Conservation (phyloP, 2,113 vertebrate genomes). For the Pygathrix nemaeus region DNA sequence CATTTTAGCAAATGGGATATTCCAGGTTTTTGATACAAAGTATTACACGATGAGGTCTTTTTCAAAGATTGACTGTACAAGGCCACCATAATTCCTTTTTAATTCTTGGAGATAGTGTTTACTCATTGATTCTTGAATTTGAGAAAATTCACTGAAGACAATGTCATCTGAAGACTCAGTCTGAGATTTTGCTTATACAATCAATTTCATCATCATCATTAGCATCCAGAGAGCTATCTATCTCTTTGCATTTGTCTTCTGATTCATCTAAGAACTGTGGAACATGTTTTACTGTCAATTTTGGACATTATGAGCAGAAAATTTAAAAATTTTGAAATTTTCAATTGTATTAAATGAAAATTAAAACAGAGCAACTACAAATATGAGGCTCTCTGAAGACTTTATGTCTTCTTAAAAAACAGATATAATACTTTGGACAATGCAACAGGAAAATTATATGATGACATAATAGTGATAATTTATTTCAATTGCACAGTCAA, state of each 20-base stretch:
- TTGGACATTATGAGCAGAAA: slow-evolving; percentile 10
- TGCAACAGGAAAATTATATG: background rate
- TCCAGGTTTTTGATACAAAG: background rate
- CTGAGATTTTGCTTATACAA: background rate
- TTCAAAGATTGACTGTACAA: background rate
- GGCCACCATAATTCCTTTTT: background rate
- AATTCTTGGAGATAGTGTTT: background rate
- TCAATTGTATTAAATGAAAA: background rate
- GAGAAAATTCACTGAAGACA: background rate
- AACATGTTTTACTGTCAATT: background rate
- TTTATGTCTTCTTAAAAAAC: background rate
- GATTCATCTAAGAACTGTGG: background rate
- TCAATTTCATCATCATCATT: background rate
- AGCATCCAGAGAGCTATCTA: background rate
- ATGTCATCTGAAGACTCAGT: background rate
- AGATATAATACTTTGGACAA: background rate
- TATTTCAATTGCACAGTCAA: background rate
- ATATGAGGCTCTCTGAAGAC: background rate
- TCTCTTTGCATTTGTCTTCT: background rate
- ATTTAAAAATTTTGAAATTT: background rate
- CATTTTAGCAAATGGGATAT: background rate
- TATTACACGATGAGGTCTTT: background rate
- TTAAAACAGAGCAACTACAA: slow-evolving; percentile 27
- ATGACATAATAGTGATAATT: background rate
- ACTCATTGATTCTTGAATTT: background rate